Evolutionary conservation across 1,140 invertebrate genomes (phyloP), one percentile per base, ranked within the genome.

Genomic region (Chelonus insularis): DNA sequence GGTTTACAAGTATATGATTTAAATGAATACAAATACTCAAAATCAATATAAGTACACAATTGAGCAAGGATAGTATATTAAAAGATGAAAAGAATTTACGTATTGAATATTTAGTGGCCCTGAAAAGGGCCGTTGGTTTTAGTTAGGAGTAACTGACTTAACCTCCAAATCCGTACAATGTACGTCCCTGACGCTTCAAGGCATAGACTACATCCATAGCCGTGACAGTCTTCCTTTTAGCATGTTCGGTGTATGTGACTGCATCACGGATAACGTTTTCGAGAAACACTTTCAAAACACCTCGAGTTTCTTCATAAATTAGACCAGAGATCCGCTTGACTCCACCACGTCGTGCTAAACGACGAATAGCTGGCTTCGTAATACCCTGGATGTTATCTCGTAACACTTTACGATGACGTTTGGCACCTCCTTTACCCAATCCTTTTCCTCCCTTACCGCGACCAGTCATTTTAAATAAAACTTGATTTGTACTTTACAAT

Each of bases 301-400:
- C 14, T 16, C 41, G 41, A 6, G 16, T 16, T 18, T 43, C 12
- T 43, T 43, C 41, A 43, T 43, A 43, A 4, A 43, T 18, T 1
- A 43, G 8, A 6, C 41, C 14, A 16, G 41, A 43, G 8, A 43
- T 43, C 1, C 41, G 41, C 8, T 43, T 43, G 4, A 43, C 41
- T 6, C 41, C 41, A 18, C 41, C 41, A 43, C 45, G 45, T 5
- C 21, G 45, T 8, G 45, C 45, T 9, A 48, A 23, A 25, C 45
- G 45, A 48, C 45, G 45, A 6, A 48, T 48, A n/a, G 18, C 45
- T 9, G 45, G 2, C 20, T 48, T 48, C 2, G 45, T 48, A 8
- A 43, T 43, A 6, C 41, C 41, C 5, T 43, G n/a, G 14, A 48
- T 48, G 20, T 48, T 48, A 48, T 48, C 45, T 9, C 45, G 43